Evolutionary conservation across 2,888 invertebrate genomes (phyloP).

Genomic region (Oscheius onirici): DNA sequence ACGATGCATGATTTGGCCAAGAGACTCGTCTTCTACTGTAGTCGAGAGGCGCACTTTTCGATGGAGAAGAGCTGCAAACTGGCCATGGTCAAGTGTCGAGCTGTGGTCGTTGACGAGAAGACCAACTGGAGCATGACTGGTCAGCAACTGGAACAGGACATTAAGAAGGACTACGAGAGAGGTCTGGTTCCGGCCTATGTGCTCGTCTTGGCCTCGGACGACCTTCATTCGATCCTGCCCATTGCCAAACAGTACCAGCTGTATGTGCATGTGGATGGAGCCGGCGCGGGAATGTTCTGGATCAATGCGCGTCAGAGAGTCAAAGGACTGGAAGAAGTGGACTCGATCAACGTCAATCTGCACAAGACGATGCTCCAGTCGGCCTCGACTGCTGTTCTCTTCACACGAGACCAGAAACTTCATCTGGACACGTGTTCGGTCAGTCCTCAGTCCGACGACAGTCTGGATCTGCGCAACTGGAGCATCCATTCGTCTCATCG

Average conservation of each 20-base stretch:
- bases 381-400: constrained; percentile 18
- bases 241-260: constrained; percentile 78
- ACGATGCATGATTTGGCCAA: constrained; percentile 13
- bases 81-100: constrained; percentile 88
- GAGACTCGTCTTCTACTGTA: constrained; percentile 28
- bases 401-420: not conserved
- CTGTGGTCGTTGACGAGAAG: constrained; percentile 84
- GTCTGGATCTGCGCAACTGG: constrained; percentile 31
- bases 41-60: constrained; percentile 83
- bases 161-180: constrained; percentile 82
- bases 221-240: constrained; percentile 86
- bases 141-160: constrained; percentile 77
- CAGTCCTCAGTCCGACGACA: not conserved
- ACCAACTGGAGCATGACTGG: constrained; percentile 83
- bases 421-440: not conserved
- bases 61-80: constrained; percentile 93
- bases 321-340: constrained; percentile 74
- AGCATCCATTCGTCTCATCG: constrained; percentile 71
- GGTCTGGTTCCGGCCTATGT: constrained; percentile 95
- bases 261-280: constrained; percentile 90
- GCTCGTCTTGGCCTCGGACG: constrained; percentile 88
- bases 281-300: constrained; percentile 93
- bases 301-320: constrained; percentile 77
- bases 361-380: constrained; percentile 40
- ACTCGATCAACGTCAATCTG: constrained; percentile 44